Conservation (phyloP, 2,797 vertebrate species). For the Denticeps clupeoides region DNA sequence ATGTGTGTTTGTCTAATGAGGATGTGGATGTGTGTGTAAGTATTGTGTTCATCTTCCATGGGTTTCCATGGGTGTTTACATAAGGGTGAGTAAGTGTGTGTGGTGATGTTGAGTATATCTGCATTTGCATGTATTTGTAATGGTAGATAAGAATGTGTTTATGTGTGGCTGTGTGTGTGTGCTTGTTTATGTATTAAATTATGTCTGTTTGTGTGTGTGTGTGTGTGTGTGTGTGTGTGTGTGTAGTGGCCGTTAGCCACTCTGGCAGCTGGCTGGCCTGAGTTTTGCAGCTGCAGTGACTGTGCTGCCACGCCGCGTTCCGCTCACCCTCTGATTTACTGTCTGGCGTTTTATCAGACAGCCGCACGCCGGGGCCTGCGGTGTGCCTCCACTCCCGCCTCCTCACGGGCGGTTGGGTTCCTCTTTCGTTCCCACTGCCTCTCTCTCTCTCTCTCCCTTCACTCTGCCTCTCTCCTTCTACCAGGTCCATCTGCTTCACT, state of each 20-base stretch:
- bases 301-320: conserved; percentile 31
- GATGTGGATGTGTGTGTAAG: too few species aligned
- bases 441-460: background rate
- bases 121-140: too few species aligned
- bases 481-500: background rate
- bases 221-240: background rate
- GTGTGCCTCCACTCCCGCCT: conserved; percentile 24
- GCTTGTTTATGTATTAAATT: conserved; percentile 2
- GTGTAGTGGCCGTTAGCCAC: conserved; percentile 29
- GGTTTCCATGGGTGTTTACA: too few species aligned
- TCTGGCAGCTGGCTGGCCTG: conserved; percentile 36
- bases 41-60: too few species aligned
- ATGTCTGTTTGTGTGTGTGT: background rate
- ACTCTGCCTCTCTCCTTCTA: background rate
- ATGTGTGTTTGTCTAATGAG: too few species aligned
- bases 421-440: background rate
- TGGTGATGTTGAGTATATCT: too few species aligned
- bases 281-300: conserved; percentile 37
- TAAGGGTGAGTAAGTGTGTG: too few species aligned
- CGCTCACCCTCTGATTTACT: conserved; percentile 49
- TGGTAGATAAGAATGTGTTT: background rate
- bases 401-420: conserved; percentile 26
- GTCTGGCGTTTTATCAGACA: conserved; percentile 47
- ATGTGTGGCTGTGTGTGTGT: background rate
- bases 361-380: conserved; percentile 28